Evolutionary conservation across 2,888 invertebrate genomes (phyloP).

Genomic region (Macrophya annulata): DNA sequence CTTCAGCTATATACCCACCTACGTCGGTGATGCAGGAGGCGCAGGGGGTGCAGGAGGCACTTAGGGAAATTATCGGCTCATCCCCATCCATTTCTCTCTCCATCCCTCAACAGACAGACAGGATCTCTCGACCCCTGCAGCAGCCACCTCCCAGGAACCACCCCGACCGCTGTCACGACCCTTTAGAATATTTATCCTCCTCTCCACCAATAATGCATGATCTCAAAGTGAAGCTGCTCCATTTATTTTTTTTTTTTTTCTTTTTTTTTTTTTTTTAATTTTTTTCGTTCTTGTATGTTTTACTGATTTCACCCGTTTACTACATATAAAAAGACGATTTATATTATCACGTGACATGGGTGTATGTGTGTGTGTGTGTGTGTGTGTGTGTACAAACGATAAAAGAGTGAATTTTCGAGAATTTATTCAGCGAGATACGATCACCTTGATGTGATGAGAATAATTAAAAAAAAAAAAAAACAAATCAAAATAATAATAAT

Average conservation of each 20-base stretch:
- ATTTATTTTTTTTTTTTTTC: neutral
- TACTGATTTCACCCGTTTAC: neutral
- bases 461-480: neutral
- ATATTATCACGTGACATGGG: neutral
- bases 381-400: neutral
- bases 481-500: neutral
- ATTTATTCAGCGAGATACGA: neutral
- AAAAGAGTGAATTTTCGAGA: neutral
- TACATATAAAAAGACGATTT: neutral
- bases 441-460: neutral
- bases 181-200: slow-evolving; percentile 54
- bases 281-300: slow-evolving; percentile 58
- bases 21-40: slow-evolving; percentile 5
- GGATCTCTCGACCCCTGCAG: slow-evolving; percentile 4
- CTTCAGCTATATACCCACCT: neutral
- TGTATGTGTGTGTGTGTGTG: no score
- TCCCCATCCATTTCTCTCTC: slow-evolving; percentile 30
- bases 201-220: slow-evolving; percentile 33
- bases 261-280: slow-evolving; percentile 45
- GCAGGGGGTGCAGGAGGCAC: slow-evolving; percentile 60
- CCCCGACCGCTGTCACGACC: slow-evolving; percentile 48
- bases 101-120: slow-evolving; percentile 55
- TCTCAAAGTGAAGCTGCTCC: neutral
- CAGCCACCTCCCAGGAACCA: neutral
- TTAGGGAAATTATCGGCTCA: slow-evolving; percentile 61